These are phyloP conservation scores for Amphiprion ocellaris DNA, from an alignment of 2,113 vertebrate genomes.

Conservation along the genomic window DNA sequence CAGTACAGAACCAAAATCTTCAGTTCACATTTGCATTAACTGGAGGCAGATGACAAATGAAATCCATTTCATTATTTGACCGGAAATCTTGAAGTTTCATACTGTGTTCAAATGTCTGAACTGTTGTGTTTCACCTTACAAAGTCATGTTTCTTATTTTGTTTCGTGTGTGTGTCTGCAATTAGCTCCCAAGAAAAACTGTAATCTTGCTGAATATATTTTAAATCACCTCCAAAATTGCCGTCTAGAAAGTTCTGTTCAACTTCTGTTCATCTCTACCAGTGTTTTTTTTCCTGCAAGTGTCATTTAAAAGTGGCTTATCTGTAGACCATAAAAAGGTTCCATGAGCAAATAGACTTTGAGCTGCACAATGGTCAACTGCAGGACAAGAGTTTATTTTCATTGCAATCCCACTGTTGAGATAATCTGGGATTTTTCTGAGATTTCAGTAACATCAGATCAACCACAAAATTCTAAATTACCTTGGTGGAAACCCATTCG, in stretches of 20 bases:
- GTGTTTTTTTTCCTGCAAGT: background rate
- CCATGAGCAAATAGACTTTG: conserved; percentile 35
- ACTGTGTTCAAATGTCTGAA: no score
- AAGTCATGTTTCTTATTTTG: no score
- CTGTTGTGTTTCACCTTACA: no score
- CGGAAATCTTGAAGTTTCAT: no score
- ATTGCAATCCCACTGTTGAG: background rate
- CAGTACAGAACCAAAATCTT: background rate
- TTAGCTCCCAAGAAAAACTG: no score
- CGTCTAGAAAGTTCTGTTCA: no score
- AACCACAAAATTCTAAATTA: conserved; percentile 20
- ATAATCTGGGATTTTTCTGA: background rate
- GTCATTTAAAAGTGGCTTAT: conserved; percentile 16
- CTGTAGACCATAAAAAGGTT: background rate
- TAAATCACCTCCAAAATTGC: no score
- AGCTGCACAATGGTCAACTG: background rate
- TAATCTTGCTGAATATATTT: no score
- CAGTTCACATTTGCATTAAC: background rate
- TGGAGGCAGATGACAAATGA: background rate
- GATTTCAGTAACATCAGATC: no score
- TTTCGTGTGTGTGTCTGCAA: no score
- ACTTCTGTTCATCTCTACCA: no score
- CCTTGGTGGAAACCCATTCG: conserved; percentile 62
- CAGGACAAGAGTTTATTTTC: no score
- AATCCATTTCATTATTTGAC: background rate